Base-by-base conservation (phyloP, 2,797 vertebrate genomes). In the Poeciliopsis turneri region DNA sequence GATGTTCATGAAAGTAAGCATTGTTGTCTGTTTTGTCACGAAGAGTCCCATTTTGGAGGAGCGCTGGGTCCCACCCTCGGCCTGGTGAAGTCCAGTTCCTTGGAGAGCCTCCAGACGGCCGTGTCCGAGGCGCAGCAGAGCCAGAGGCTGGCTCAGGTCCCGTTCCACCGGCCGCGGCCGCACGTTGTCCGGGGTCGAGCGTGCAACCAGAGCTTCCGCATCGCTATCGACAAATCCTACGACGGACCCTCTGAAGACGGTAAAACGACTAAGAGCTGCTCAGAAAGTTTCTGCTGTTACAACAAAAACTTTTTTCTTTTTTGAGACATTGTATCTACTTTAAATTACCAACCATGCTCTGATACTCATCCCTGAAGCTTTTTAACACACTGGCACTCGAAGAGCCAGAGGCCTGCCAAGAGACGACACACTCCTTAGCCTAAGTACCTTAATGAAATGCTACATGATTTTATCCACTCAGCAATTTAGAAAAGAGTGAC, bases 161-260 rank as follows among this genome's bases (percentile, higher is more conserved):
- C 98, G 61, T 98, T 98, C 77, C 97, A 98, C 86, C 95, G 97
- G 20, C 98, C 97, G 0, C 93, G 95, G 18, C 94, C 96, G 0
- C 95, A 97, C 9, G 93, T 98, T 95, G 96, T 98, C 28, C 96
- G 98, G 0, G 97, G 97, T 0, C 96, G 97, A 0, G 96, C 96
- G 0, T 97, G 96, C 87, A 99, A 99, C 23, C 96, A 97, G 91
- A 99, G 98, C 87, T 99, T 99, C 94, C 93, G 98, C 77, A 94
- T 93, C 5, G 98, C 98, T 84, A 99, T 99, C 73, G 98, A 99
- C 95, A 98, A 97, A 83, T 99, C 98, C 6, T 99, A 99, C 0
- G 98, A 99, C 0, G 97, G 97, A 0, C 98, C 97, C 0, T 97
- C 97, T 20, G 97, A 97, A 55, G 97, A 97, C 0, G 97, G 98